Base-by-base conservation (phyloP, 2,888 invertebrate species). In the Rhagonycha fulva region DNA sequence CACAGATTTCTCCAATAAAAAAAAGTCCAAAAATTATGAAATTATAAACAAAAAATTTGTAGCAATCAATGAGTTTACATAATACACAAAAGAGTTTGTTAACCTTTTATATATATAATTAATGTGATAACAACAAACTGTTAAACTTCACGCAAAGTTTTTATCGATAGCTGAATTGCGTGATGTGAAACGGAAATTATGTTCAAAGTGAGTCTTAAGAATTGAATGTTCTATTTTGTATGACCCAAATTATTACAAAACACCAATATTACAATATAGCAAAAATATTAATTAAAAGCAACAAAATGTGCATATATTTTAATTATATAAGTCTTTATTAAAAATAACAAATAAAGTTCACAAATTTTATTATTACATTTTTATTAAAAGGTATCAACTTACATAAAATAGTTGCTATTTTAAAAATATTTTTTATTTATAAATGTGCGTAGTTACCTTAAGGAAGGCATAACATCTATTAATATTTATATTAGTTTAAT, bases 111-210 rank as follows among this genome's bases (percentile, higher is more conserved):
- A 66, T 66, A n/a, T 12, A 7, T 47, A 47, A 47, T 47, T 47
- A 71, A 68, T 76, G 69, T 70, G 70, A 68, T 76, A 14, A 62
- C 24, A 23, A 72, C 32, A 63, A 60, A 76, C 70, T 72, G 70
- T 66, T 72, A 70, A 76, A 72, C 70, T 76, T 70, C 76, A 76
- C 76, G 76, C 72, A 32, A 76, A 70, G 23, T 69, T 69, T 76
- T 63, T 70, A 67, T 72, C 76, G 76, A 72, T 76, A 70, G 70
- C 26, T 60, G 24, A 62, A 66, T 76, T 73, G 76, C 76, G 76
- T 76, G 76, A 26, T 10, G 23, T 62, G 62, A 75, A 75, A 69
- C 71, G 75, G 75, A 75, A 72, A 75, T 75, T 72, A 24, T 70
- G 70, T 62, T 69, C 70, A 69, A 72, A 69, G 72, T 30, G 23